A percentile compares a stretch with the other conserved stretches of the same genome.
Conservation (phyloP, 2,888 invertebrate genomes). For the Drosophila pegasa region DNA sequence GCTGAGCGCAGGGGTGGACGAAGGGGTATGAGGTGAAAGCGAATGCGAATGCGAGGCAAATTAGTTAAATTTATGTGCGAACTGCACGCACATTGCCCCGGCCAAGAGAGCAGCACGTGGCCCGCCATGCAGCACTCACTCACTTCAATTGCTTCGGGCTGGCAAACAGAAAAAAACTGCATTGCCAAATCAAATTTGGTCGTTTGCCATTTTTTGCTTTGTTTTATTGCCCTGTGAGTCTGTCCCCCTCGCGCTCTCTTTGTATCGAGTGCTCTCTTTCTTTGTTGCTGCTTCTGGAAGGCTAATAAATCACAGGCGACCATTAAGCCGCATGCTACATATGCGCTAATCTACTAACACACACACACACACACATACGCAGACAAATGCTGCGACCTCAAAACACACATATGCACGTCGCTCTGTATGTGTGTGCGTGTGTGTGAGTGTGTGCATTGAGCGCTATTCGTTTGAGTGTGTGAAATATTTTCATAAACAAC, state of each 20-base stretch:
- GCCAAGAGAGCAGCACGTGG: slow-evolving; percentile 22
- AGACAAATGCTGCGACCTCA: slow-evolving; percentile 44
- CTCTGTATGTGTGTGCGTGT: background rate
- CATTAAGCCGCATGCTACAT: slow-evolving; percentile 74
- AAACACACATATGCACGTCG: slow-evolving; percentile 20
- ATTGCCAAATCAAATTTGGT: slow-evolving; percentile 56
- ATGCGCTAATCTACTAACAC: slow-evolving; percentile 71
- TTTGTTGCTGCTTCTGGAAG: slow-evolving; percentile 29
- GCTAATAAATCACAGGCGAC: slow-evolving; percentile 69
- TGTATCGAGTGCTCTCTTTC: slow-evolving; percentile 3
- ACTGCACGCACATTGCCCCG: slow-evolving; percentile 57
- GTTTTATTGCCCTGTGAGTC: background rate
- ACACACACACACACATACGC: slow-evolving; percentile 31
- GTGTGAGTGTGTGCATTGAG: slow-evolving; percentile 9
- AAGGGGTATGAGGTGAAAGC: slow-evolving; percentile 10
- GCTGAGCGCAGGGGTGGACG: slow-evolving; percentile 7
- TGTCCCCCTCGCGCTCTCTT: background rate
- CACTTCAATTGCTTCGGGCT: slow-evolving; percentile 36
- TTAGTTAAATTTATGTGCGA: slow-evolving; percentile 61
- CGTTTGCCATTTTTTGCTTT: slow-evolving; percentile 19
- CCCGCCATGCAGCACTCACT: slow-evolving; percentile 29
- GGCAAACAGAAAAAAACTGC: slow-evolving; percentile 38
- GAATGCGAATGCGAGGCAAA: slow-evolving; percentile 35
- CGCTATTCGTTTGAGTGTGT: slow-evolving; percentile 51
- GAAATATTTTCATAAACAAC: slow-evolving; percentile 80